Evolutionary conservation across 2,888 invertebrate genomes (phyloP).

Genomic region (Sacculina carcini): DNA sequence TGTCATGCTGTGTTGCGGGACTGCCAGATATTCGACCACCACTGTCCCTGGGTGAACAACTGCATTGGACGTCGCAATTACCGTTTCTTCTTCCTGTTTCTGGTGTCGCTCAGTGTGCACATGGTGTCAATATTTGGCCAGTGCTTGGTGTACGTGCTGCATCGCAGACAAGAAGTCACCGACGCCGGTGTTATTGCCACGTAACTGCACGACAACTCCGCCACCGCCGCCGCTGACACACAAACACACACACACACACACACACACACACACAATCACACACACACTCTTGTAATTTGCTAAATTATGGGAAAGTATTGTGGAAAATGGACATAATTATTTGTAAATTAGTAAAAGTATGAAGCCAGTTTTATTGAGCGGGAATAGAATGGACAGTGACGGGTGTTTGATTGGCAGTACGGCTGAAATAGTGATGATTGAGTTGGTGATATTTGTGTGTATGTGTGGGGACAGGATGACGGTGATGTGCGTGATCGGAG

Average conservation of each 20-base stretch:
- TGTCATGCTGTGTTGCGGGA: conserved; percentile 14
- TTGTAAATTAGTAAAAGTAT: too few relatives aligned
- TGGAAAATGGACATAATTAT: too few relatives aligned
- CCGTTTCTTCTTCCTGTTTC: conserved; percentile 95
- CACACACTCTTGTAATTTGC: not conserved
- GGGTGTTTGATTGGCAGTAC: too few relatives aligned
- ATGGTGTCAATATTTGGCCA: conserved; percentile 91
- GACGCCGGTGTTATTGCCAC: conserved; percentile 31
- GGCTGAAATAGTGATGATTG: too few relatives aligned
- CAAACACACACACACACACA: conserved; percentile 1
- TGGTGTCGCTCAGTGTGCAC: conserved; percentile 81
- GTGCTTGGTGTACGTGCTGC: conserved; percentile 70
- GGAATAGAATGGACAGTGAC: too few relatives aligned
- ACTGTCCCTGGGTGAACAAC: conserved; percentile 95
- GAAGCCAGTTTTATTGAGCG: not conserved
- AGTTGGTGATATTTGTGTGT: too few relatives aligned
- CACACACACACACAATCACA: not conserved
- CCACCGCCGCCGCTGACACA: not conserved
- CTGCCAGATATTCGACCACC: conserved; percentile 93
- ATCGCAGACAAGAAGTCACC: conserved; percentile 50
- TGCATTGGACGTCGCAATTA: conserved; percentile 93
- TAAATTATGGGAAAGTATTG: not conserved
- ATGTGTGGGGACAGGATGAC: conserved; percentile 34
- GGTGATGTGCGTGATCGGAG: conserved; percentile 66
- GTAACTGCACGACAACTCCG: too few relatives aligned